Evolutionary conservation across 2,888 invertebrate species (phyloP), one percentile per base, ranked within the genome.

Genomic region (Lasioglossum lativentre): DNA sequence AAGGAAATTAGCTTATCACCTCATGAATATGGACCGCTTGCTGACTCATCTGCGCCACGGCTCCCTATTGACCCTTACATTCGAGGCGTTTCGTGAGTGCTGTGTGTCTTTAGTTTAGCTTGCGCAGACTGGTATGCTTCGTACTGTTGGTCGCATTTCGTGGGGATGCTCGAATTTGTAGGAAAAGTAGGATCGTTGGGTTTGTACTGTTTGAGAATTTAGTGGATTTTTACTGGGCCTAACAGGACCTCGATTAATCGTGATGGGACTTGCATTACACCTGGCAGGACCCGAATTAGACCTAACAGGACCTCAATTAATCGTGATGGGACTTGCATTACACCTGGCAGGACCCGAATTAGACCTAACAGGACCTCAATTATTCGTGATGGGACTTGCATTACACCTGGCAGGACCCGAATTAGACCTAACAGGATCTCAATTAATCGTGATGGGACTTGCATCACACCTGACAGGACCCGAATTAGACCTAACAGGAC

Each of bases 1-100:
- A 30, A 66, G 66, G 66, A 34, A 66, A 8, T 34, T 34, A 34
- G 66, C 66, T 66, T 66, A 34, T 66, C 30, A 66, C 66, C 66
- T 34, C 66, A 66, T 66, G 34, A 66, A 66, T 66, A 66, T 66
- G 66, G 66, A 66, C 30, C 63, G 30, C 6, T 30, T 30, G 16
- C 63, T 5, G 63, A 16, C 19, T 66, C 66, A 34, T 34, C 66
- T 8, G 66, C 34, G 66, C 34, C 59, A 19, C 34, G 34, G 30
- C 14, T 66, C 34, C 2, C 30, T 34, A 19, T 66, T 66, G 34
- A 66, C 66, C 66, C 19, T 8, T 34, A 6, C 34, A 66, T 34
- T 66, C 34, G 0, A 6, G 66, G 8, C 66, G 63, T 14, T 14
- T 14, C 27, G 59, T 16, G 27, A 27, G 16, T 27, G 27, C 59